Base-by-base conservation (phyloP, 2,113 vertebrate genomes). In the Rhea americana region DNA sequence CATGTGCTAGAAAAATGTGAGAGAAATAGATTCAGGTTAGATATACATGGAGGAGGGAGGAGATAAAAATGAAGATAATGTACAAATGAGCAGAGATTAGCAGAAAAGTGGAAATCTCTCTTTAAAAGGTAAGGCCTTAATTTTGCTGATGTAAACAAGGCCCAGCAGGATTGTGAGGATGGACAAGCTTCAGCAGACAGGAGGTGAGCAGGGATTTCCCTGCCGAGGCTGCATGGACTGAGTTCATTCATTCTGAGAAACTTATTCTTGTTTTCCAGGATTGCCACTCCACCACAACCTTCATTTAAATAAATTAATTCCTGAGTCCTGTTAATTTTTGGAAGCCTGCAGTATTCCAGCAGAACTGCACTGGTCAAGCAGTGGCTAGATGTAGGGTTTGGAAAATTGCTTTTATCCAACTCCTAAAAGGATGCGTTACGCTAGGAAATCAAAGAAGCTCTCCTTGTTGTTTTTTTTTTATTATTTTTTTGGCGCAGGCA, bases 1-100 rank as follows among this genome's bases (percentile, higher is more conserved):
- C 21, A 18, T 0, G 0, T 0, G 0, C 80, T 50, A 1, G 8
- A 35, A n/a, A 86, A 66, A 70, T 32, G 21, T 51, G 47, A 74
- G n/a, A 39, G n/a, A 77, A 91, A 68, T 7, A 26, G 2, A 0
- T 9, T 67, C 45, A n/a, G 63, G 39, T 50, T 43, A 59, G 24
- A 76, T 12, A 53, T 43, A 65, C 53, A 30, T 56, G 43, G 59
- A 53, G 30, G 12, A 80, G 35, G 2, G 4, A 74, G 18, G 51
- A 37, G 53, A 43, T 32, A 53, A 61, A 87, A 85, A 39, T 2
- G 2, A 91, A 68, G 26, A 63, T 43, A 45, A 80, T 71, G 9
- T 55, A 19, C 2, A 45, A 86, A 87, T 72, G 20, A 94, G 17
- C 5, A 8, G 30, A 39, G 25, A 82, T 92, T 80, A 76, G n/a